These are phyloP conservation scores for Thymelicus sylvestris DNA, from an alignment of 2,888 invertebrate species.

Conservation along the genomic window DNA sequence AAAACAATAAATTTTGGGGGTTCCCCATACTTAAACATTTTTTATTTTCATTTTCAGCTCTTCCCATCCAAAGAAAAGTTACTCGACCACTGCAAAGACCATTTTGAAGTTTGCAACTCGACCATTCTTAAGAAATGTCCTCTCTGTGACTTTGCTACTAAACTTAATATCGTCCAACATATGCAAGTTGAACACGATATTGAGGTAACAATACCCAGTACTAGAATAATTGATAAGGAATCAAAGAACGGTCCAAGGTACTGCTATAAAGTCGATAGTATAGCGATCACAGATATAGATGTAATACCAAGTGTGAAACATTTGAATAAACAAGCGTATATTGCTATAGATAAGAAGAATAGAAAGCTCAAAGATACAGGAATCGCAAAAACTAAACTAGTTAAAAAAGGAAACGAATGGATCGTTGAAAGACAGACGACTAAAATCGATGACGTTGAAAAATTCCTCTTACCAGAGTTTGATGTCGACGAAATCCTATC, in stretches of 20 bases:
- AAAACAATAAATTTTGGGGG: too few species aligned
- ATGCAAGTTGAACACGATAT: slow-evolving; percentile 54
- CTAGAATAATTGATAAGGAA: slow-evolving; percentile 37
- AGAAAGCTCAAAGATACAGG: slow-evolving; percentile 51
- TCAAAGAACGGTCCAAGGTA: slow-evolving; percentile 52
- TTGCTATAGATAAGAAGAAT: slow-evolving; percentile 59
- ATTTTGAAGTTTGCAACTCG: slow-evolving; percentile 66
- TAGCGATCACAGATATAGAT: slow-evolving; percentile 53
- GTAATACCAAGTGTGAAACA: slow-evolving; percentile 68
- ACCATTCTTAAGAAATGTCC: slow-evolving; percentile 68
- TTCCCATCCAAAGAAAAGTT: slow-evolving; percentile 63
- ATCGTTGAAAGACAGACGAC: slow-evolving; percentile 57
- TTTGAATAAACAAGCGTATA: slow-evolving; percentile 60
- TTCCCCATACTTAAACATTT: too few species aligned
- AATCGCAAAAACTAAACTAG: slow-evolving; percentile 59
- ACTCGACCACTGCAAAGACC: slow-evolving; percentile 62
- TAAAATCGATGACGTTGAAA: slow-evolving; percentile 40
- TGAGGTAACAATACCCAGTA: slow-evolving; percentile 45
- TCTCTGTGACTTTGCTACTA: slow-evolving; percentile 60
- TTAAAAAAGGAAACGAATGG: slow-evolving; percentile 66
- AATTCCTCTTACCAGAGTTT: slow-evolving; percentile 55
- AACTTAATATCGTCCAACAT: slow-evolving; percentile 52
- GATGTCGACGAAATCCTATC: slow-evolving; percentile 46
- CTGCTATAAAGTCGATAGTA: slow-evolving; percentile 53
- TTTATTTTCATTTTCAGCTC: slow-evolving; percentile 56